Percentiles rank a stretch among this genome's conserved stretches.
These are phyloP conservation scores for Ennomos erosarius DNA, from an alignment of 2,888 invertebrate genomes.

Conservation along the genomic window DNA sequence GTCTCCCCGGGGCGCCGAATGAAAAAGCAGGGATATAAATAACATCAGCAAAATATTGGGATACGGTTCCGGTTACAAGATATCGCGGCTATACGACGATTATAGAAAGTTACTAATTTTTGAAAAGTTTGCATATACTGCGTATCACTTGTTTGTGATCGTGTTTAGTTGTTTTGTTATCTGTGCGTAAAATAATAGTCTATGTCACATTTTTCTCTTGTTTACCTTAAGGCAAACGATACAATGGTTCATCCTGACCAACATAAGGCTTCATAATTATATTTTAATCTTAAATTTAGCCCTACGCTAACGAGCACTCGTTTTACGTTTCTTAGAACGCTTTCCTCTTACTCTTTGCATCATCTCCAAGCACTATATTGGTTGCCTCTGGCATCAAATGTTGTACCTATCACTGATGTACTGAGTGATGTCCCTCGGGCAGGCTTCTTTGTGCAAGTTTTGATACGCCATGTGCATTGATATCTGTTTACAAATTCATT, in stretches of 20 bases:
- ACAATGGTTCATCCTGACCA: no score
- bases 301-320: no score
- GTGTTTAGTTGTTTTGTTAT: no score
- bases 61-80: conserved; percentile 1
- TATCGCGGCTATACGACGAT: background rate
- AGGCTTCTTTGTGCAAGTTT: conserved; percentile 2
- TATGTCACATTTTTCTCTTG: no score
- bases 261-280: background rate
- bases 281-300: no score
- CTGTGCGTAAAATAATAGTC: no score
- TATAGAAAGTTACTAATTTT: no score
- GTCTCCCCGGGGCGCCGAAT: conserved; percentile 6
- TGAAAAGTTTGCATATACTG: no score
- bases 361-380: conserved; percentile 1
- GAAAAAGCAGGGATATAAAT: conserved; percentile 14
- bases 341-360: background rate
- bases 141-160: no score
- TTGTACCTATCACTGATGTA: conserved; percentile 15
- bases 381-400: conserved; percentile 14
- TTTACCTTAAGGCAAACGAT: no score
- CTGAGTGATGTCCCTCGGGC: conserved; percentile 4
- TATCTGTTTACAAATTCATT: no score
- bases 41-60: conserved; percentile 16
- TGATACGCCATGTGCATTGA: background rate
- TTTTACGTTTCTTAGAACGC: background rate